These are phyloP conservation scores for Psix sp. DNA, from an alignment of 1,140 invertebrate genomes.

Conservation along the genomic window DNA sequence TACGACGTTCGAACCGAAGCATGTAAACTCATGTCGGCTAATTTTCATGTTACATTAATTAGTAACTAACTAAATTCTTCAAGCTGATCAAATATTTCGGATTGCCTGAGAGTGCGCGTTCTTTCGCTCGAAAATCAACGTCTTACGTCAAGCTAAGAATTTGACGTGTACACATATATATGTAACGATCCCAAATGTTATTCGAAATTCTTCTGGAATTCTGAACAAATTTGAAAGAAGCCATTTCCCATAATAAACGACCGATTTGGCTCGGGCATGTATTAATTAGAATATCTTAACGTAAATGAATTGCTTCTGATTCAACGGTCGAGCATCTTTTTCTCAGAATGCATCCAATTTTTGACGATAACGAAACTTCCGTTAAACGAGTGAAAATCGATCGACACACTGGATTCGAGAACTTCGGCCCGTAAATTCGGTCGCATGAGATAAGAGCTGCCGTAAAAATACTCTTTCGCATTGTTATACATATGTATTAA, in stretches of 20 bases:
- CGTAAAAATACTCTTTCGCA: conserved; percentile 18
- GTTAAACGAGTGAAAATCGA: conserved; percentile 27
- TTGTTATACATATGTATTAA: conserved; percentile 37
- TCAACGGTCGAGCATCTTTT: conserved; percentile 21
- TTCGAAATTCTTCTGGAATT: conserved; percentile 14
- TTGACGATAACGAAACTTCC: conserved; percentile 26
- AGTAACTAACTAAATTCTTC: too few species aligned
- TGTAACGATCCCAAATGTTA: conserved; percentile 7
- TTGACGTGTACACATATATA: conserved; percentile 16
- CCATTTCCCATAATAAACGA: conserved; percentile 32
- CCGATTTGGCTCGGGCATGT: conserved; percentile 20
- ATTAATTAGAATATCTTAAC: conserved; percentile 50
- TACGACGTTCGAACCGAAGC: too few species aligned
- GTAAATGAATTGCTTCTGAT: conserved; percentile 41
- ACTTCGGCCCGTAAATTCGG: conserved; percentile 1
- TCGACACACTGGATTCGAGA: neutral
- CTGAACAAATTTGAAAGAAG: conserved; percentile 29
- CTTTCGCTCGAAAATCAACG: too few species aligned
- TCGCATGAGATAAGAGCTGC: conserved; percentile 10
- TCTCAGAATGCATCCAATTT: conserved; percentile 37
- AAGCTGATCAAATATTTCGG: too few species aligned
- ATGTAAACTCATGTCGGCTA: too few species aligned
- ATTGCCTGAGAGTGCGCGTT: too few species aligned
- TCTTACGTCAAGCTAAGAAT: too few species aligned
- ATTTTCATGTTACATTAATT: too few species aligned